Evolutionary conservation across 2,888 invertebrate genomes (phyloP), one percentile per base, ranked within the genome.

Genomic region (Himalopsyche kuldschensis): DNA sequence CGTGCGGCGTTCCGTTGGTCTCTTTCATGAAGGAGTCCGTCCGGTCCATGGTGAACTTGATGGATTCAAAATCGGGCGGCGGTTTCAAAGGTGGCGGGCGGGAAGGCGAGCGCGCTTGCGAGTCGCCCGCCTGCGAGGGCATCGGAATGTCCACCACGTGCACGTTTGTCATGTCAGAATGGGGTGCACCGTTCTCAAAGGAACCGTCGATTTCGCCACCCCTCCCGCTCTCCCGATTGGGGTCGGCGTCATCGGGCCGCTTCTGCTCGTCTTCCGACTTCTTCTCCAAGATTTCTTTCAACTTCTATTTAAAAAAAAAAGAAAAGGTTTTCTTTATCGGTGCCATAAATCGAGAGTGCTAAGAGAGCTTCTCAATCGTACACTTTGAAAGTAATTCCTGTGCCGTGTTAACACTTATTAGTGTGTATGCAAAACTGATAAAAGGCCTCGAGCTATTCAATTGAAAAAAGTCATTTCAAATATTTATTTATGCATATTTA

Each of bases 81-180:
- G 86, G 87, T 86, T 84, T 80, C 32, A 85, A 80, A 15, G 87
- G 86, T 15, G 80, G 75, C 5, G 69, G 69, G 6, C 24, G n/a
- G 3, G 55, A 55, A 15, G 27, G 27, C 15, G 24, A 15, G 15
- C 8, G 24, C n/a, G 85, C 80, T 4, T 15, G 41, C 8, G 86
- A 84, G 24, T 79, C 80, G 55, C 55, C 82, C 6, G 75, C 20
- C n/a, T 86, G 85, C 24, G 88, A 87, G 48, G 96, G 95, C 89
- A 96, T 94, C 31, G 95, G 95, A 88, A 96, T 96, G 90, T 95
- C 95, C 84, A 92, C 91, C 80, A 94, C 91, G 86, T 95, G 93
- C 87, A 94, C 90, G 10, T 86, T 87, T 69, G 87, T 87, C 55
- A 87, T 87, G 30, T 84, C 84, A 15, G 84, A 86, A 17, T 78